Base-by-base conservation (phyloP, 2,797 vertebrate species). In the Gobio occitaniae region DNA sequence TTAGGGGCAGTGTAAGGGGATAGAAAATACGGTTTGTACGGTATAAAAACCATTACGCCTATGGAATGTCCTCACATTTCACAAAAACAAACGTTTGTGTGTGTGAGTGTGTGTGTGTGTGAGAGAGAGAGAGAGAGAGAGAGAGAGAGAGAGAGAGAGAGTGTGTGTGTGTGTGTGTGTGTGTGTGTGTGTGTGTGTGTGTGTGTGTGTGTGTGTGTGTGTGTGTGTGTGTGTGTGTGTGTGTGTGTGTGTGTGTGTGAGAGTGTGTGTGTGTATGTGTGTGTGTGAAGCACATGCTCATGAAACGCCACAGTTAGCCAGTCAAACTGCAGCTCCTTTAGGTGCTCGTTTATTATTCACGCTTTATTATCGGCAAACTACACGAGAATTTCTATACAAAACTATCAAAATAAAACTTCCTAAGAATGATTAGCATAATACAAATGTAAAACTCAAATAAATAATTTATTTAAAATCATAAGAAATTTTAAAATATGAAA, bases 221-320 rank as follows among this genome's bases (percentile, higher is more conserved):
- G 32, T 25, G 25, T 25, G 25, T 25, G 25, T 25, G 25, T 25
- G 25, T 25, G 25, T 25, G 25, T 25, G 25, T 71, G 84, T 86
- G 90, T 89, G 89, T 87, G 86, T 91, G 78, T 36, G 32, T 32
- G 32, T 32, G 32, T 32, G 32, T 89, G 89, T 87, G 86, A 90
- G 78, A 29, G 41, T 71, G 84, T 86, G 90, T 89, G 89, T 87
- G 86, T 91, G 78, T 36, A 21, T 71, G 84, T 86, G 90, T 89
- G 89, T 87, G 86, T 91, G 78, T 36, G 32, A 90, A 88, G 88
- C 92, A 90, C 92, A 91, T 91, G 89, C 87, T 92, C 90, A 70
- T 79, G 69, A 86, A 80, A 74, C 77, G 4, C 5, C 68, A 5
- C 36, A 41, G 4, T 19, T 19, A 41, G 21, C 17, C 36, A n/a